These are phyloP conservation scores for Grammomys surdaster DNA, from an alignment of 2,113 vertebrate species.

Conservation along the genomic window DNA sequence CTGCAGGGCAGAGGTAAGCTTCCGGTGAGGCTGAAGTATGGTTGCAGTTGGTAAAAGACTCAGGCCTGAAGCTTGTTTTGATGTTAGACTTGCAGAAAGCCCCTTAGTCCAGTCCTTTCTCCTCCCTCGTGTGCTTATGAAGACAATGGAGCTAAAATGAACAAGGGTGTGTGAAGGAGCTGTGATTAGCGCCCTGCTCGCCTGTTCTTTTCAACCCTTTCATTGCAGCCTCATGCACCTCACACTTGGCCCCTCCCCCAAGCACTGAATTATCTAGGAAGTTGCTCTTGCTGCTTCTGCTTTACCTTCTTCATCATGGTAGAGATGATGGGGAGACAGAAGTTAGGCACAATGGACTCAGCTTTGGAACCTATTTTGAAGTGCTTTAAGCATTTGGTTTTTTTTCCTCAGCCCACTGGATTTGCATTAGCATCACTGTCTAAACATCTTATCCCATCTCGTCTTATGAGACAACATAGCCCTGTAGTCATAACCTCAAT, in stretches of 20 bases:
- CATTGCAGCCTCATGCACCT: neutral
- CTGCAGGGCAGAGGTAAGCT: neutral
- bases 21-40: neutral
- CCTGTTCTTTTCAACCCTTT: neutral
- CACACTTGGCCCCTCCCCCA: neutral
- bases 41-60: neutral
- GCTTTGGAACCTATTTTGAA: constrained; percentile 61
- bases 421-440: constrained; percentile 69
- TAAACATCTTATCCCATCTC: constrained; percentile 46
- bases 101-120: too few relatives aligned
- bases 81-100: constrained; percentile 3
- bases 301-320: neutral
- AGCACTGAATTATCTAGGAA: neutral
- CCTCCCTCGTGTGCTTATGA: neutral
- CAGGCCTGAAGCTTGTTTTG: constrained; percentile 14
- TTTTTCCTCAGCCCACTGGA: constrained; percentile 13
- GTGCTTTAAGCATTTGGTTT: constrained; percentile 51
- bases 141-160: neutral
- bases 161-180: neutral
- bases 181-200: neutral
- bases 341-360: constrained; percentile 18
- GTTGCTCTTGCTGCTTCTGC: neutral
- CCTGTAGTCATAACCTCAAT: constrained; percentile 46
- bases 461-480: constrained; percentile 10
- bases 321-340: neutral